A percentile compares a stretch with the other conserved stretches of the same genome.
These are phyloP conservation scores for Zosterops hypoxanthus DNA, from an alignment of 2,113 vertebrate species.

Conservation along the genomic window DNA sequence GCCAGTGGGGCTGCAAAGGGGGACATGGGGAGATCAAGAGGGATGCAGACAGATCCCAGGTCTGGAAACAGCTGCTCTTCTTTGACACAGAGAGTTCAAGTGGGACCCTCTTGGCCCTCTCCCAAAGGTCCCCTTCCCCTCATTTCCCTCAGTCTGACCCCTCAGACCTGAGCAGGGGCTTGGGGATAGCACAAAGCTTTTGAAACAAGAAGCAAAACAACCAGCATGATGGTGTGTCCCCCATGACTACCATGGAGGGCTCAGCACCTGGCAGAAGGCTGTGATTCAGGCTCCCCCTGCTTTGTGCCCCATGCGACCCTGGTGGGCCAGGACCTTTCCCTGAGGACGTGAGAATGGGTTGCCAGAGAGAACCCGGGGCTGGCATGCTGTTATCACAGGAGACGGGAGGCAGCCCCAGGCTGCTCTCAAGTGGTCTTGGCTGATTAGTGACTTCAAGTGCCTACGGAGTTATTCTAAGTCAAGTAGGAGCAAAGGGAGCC, in stretches of 20 bases:
- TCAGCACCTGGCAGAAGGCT: background rate
- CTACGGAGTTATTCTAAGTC: constrained; percentile 64
- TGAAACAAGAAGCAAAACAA: background rate
- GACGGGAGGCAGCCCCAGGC: constrained; percentile 30
- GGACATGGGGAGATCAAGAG: background rate
- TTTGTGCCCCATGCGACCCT: background rate
- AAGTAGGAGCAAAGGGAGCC: background rate
- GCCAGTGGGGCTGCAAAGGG: background rate
- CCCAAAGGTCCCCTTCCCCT: background rate
- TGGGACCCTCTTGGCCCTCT: background rate
- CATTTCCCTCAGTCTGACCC: background rate
- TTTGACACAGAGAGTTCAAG: background rate
- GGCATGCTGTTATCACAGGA: constrained; percentile 24
- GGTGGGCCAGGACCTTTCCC: background rate
- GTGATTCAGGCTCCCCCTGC: background rate
- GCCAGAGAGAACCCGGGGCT: accelerated
- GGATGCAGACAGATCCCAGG: background rate
- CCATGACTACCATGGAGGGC: accelerated
- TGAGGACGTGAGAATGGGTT: background rate
- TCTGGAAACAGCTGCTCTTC: background rate
- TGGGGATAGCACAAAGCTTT: background rate
- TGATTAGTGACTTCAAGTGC: constrained; percentile 66
- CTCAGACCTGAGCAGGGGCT: background rate
- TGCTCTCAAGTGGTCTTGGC: constrained; percentile 50
- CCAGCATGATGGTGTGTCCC: background rate